phyloP scores from a whole-genome alignment of 1,140 invertebrate genomes.

The Pristionchus pacificus region DNA sequence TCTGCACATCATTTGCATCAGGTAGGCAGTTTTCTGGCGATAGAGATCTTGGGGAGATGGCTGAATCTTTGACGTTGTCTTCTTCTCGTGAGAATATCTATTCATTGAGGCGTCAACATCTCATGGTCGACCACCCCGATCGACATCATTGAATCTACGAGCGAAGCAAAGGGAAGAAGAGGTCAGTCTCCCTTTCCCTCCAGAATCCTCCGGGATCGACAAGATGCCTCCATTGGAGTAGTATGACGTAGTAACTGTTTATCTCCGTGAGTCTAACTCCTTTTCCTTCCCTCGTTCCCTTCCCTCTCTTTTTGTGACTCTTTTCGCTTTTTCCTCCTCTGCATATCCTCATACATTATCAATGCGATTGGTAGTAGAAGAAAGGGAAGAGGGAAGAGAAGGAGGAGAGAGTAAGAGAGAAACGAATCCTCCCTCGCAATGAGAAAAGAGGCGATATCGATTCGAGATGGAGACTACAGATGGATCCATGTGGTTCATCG shows the following conservation, averaged over 20 bases:
- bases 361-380: not conserved
- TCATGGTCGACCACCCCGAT: conserved; percentile 24
- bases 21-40: conserved; percentile 17
- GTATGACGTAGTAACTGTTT: not conserved
- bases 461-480: too few species aligned
- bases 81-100: conserved; percentile 7
- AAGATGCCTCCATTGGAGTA: too few species aligned
- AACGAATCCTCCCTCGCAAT: too few species aligned
- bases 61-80: not conserved
- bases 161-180: conserved; percentile 10
- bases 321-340: too few species aligned
- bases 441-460: too few species aligned
- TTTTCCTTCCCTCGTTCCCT: conserved; percentile 17
- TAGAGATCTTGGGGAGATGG: not conserved
- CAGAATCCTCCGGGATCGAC: too few species aligned
- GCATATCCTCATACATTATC: not conserved
- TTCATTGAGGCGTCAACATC: conserved; percentile 29
- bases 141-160: conserved; percentile 26
- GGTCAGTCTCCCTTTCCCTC: not conserved
- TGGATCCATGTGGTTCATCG: too few species aligned
- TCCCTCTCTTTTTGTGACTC: not conserved
- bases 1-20: conserved; percentile 17
- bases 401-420: too few species aligned
- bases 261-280: not conserved
- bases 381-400: too few species aligned